These are phyloP conservation scores for Nibea albiflora DNA, from an alignment of 2,113 vertebrate genomes.

Conservation along the genomic window DNA sequence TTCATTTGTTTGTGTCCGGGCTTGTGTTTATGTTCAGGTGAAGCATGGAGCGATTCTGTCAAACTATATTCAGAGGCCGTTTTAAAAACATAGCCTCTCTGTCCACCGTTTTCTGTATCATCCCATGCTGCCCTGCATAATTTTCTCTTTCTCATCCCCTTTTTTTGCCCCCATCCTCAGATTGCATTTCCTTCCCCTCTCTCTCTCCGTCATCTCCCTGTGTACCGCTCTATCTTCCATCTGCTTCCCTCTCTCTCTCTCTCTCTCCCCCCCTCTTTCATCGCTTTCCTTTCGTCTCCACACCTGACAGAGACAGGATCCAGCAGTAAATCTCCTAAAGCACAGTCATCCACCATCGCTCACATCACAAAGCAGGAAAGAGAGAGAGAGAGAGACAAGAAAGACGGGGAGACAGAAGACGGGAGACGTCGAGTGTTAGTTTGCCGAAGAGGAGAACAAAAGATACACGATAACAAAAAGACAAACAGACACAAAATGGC, in stretches of 20 bases:
- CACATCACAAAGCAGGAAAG: conserved; percentile 54
- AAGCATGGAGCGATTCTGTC: conserved; percentile 13
- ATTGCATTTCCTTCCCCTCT: conserved; percentile 54
- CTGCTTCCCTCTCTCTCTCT: conserved; percentile 35
- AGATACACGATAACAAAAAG: conserved; percentile 69
- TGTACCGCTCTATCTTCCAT: conserved; percentile 71
- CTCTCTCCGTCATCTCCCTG: conserved; percentile 60
- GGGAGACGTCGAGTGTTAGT: conserved; percentile 48
- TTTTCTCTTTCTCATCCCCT: conserved; percentile 59
- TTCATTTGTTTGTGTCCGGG: conserved; percentile 20
- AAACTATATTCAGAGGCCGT: conserved; percentile 46
- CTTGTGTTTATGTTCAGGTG: conserved; percentile 9
- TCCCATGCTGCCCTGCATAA: conserved; percentile 48
- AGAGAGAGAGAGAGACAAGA: conserved; percentile 11
- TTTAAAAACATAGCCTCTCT: conserved; percentile 48
- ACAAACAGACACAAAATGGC: conserved; percentile 72
- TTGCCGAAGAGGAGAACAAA: conserved; percentile 60
- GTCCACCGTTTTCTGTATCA: conserved; percentile 37
- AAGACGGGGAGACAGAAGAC: conserved; percentile 25
- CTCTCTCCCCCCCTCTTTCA: conserved; percentile 12
- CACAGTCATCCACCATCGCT: conserved; percentile 73
- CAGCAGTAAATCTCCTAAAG: conserved; percentile 80
- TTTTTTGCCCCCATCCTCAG: conserved; percentile 59
- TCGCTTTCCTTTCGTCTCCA: conserved; percentile 70
- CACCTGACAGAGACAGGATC: conserved; percentile 80